Base-by-base conservation (phyloP, 2,888 invertebrate genomes). In the Neoaliturus tenellus region DNA sequence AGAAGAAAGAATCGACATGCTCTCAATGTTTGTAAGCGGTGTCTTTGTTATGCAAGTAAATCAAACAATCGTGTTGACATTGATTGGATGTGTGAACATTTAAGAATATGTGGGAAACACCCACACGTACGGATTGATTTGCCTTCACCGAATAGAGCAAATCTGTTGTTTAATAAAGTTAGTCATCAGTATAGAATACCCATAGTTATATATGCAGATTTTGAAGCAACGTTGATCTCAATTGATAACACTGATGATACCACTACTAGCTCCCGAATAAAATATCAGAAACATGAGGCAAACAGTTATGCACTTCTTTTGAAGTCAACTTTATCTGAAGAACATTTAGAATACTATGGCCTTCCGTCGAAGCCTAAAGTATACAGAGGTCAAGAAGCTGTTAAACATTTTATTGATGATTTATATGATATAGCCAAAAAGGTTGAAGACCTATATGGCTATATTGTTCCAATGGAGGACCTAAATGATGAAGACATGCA, bases 361-460 rank as follows among this genome's bases (percentile, higher is more conserved):
- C 25, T 81, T 4, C 14, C 35, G 12, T 35, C 62, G 6, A 39
- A 14, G 12, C 81, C 62, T 2, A 39, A 23, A 17, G 17, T 81
- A 0, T 81, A 81, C 28, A 23, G 81, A 55, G 81, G 81, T n/a
- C 25, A 62, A 81, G 28, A 58, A 23, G 58, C 81, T 4, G 81
- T 67, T 41, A n/a, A 23, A 67, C 14, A 41, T 6, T 81, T 55
- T 62, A 14, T 81, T 20, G 67, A 58, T 41, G 67, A 81, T 17
- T 39, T 81, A 41, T 62, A 81, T 41, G 25, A 41, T 10, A 81
- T 81, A 1, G 81, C 41, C 5, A 12, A 28, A 8, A 81, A 67
- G 23, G 81, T 81, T 20, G 35, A 81, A 81, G 39, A 28, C 35
- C 48, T 80, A 5, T 58, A 80, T 31, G 25, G 28, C 0, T n/a